phyloP scores from a whole-genome alignment of 2,888 invertebrate genomes.

The Dicyrtoma fusca region DNA sequence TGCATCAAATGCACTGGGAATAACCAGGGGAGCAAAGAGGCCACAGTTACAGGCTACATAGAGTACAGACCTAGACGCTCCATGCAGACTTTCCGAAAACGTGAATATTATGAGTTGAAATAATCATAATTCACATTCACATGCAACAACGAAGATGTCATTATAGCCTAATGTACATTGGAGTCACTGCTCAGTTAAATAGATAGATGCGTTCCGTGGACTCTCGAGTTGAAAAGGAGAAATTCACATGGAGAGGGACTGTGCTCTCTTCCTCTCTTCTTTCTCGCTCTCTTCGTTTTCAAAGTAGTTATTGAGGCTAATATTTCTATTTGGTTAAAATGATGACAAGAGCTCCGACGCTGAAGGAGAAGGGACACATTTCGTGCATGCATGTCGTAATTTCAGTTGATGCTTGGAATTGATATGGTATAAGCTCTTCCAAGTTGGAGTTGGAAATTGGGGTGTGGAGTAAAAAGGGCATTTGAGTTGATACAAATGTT shows the following conservation, averaged over 20 bases:
- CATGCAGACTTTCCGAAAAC: slow-evolving; percentile 12
- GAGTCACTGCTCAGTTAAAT: background rate
- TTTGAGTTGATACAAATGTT: background rate
- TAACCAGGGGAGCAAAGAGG: too few relatives aligned
- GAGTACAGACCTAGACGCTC: too few relatives aligned
- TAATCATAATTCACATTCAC: slow-evolving; percentile 28
- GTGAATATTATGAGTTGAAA: slow-evolving; percentile 17
- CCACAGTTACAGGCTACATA: too few relatives aligned
- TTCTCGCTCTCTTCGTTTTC: background rate
- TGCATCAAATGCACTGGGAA: too few relatives aligned
- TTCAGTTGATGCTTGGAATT: slow-evolving; percentile 35
- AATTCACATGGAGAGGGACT: slow-evolving; percentile 5
- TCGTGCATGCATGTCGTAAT: slow-evolving; percentile 46
- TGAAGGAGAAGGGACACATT: slow-evolving; percentile 19
- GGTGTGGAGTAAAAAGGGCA: slow-evolving; percentile 3
- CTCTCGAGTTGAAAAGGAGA: too few relatives aligned
- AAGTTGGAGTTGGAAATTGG: slow-evolving; percentile 31
- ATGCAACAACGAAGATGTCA: slow-evolving; percentile 17
- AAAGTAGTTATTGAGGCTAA: slow-evolving; percentile 29
- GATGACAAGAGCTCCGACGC: slow-evolving; percentile 17
- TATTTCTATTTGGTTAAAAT: slow-evolving; percentile 38
- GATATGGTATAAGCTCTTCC: slow-evolving; percentile 22
- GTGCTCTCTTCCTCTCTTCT: slow-evolving; percentile 18
- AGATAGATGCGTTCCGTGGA: too few relatives aligned
- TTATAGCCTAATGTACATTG: background rate